These are phyloP conservation scores for Wiebesia pumilae DNA, from an alignment of 1,140 invertebrate genomes.

Conservation along the genomic window DNA sequence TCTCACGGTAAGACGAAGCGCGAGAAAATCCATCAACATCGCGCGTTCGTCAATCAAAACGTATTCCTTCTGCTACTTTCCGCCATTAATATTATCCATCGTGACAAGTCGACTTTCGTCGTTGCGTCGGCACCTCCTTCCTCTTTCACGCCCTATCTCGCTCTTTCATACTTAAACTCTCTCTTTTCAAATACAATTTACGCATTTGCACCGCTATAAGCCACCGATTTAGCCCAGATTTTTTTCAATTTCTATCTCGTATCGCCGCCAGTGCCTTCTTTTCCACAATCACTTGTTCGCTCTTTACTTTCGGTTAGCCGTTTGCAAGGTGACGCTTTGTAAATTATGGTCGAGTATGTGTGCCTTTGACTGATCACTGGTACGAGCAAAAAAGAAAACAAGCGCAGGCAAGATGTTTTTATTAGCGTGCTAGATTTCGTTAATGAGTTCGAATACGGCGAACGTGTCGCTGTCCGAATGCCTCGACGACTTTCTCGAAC, in stretches of 20 bases:
- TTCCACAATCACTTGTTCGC: too few species aligned
- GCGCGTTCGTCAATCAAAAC: slow-evolving; percentile 25
- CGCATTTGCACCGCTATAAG: not conserved
- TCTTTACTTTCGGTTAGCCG: too few species aligned
- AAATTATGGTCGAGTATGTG: not conserved
- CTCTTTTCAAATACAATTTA: not conserved
- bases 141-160: not conserved
- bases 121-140: not conserved
- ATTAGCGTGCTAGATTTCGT: slow-evolving; percentile 27
- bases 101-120: slow-evolving; percentile 31
- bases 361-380: not conserved
- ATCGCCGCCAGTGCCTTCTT: too few species aligned
- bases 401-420: not conserved
- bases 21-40: slow-evolving; percentile 33
- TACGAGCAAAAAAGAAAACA: too few species aligned
- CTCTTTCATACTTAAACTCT: not conserved
- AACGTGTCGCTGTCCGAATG: not conserved
- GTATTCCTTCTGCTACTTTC: not conserved
- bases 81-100: slow-evolving; percentile 27
- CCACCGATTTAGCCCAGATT: not conserved
- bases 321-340: not conserved
- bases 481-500: not conserved
- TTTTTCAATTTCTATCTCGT: not conserved
- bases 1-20: not conserved
- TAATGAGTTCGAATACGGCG: slow-evolving; percentile 4